These are phyloP conservation scores for Heliconius charithonia DNA, from an alignment of 2,888 invertebrate species.

Conservation along the genomic window DNA sequence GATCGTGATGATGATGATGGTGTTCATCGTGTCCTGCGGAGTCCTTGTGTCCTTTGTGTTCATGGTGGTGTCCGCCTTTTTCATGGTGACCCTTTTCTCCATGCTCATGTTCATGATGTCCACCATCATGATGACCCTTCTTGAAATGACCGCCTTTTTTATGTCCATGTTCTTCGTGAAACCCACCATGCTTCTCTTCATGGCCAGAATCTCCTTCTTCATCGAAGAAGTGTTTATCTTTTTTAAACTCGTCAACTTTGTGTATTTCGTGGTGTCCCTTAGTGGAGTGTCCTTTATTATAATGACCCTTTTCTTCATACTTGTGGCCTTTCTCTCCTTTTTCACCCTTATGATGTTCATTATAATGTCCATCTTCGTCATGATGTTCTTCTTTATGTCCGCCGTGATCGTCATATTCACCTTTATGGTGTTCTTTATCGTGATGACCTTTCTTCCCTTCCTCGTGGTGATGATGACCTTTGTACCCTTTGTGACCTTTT, in stretches of 20 bases:
- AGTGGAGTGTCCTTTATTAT: conserved; percentile 93
- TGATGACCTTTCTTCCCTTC: conserved; percentile 89
- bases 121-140: conserved; percentile 91
- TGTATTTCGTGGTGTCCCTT: conserved; percentile 94
- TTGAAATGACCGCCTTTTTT: conserved; percentile 92
- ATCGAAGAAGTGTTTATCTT: conserved; percentile 93
- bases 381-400: conserved; percentile 86
- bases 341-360: conserved; percentile 86
- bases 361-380: conserved; percentile 86
- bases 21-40: conserved; percentile 91
- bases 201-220: conserved; percentile 92
- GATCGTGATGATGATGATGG: conserved; percentile 88
- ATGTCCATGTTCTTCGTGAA: conserved; percentile 91
- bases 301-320: conserved; percentile 87
- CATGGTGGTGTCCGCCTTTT: conserved; percentile 91
- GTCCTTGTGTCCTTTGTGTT: conserved; percentile 91
- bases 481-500: conserved; percentile 89
- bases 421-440: conserved; percentile 86
- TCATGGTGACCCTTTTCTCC: conserved; percentile 92
- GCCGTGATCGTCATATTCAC: conserved; percentile 85
- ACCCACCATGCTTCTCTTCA: conserved; percentile 91
- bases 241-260: conserved; percentile 93
- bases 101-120: conserved; percentile 89
- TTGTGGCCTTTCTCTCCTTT: conserved; percentile 87
- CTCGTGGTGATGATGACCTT: conserved; percentile 87